Percentiles rank a stretch among this genome's conserved stretches.
These are phyloP conservation scores for Peromyscus californicus DNA, from an alignment of 2,113 vertebrate genomes.

Conservation along the genomic window DNA sequence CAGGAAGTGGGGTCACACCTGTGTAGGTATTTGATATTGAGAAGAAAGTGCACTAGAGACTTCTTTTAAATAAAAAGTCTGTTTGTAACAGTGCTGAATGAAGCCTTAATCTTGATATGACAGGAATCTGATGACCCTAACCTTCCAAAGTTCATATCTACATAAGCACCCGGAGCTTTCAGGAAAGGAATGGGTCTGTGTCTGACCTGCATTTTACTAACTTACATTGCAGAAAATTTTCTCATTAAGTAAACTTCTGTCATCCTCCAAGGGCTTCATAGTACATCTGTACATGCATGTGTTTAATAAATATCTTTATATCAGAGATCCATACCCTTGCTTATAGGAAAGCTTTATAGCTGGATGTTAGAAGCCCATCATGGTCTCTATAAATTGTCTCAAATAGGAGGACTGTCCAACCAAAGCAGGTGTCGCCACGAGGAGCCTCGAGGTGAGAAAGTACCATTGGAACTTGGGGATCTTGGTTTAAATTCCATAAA, in stretches of 20 bases:
- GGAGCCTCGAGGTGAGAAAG: background rate
- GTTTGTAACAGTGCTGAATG: background rate
- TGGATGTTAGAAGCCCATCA: background rate
- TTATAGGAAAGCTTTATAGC: background rate
- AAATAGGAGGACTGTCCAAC: background rate
- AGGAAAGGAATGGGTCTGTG: background rate
- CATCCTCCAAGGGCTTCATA: slow-evolving; percentile 1
- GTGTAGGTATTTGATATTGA: background rate
- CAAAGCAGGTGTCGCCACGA: background rate
- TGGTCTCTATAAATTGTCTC: background rate
- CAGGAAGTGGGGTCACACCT: background rate
- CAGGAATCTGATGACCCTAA: background rate
- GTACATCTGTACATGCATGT: background rate
- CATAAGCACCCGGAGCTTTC: background rate
- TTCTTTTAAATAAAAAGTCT: background rate
- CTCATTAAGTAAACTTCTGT: background rate
- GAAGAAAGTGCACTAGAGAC: background rate
- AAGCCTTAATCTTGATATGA: background rate
- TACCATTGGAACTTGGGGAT: background rate
- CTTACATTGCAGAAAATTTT: background rate
- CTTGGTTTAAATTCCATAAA: background rate
- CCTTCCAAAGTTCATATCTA: background rate
- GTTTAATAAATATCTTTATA: slow-evolving; percentile 47
- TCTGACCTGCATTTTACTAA: background rate
- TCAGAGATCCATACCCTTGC: background rate